phyloP scores from a whole-genome alignment of 2,113 vertebrate species.

The Scomber japonicus region DNA sequence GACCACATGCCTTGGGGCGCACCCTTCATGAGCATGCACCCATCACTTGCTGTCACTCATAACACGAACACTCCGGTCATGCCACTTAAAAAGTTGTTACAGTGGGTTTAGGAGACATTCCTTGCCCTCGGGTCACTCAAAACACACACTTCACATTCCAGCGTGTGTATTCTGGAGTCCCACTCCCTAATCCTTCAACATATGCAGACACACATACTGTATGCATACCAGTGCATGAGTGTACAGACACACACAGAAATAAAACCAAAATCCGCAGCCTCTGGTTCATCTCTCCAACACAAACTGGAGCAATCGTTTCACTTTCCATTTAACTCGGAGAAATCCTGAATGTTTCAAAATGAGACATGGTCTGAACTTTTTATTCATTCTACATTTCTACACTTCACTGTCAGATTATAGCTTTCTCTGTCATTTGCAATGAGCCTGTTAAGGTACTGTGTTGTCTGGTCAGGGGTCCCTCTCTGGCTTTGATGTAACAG shows the following conservation, averaged over 20 bases:
- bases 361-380: background rate
- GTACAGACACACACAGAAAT: conserved; percentile 19
- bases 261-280: conserved; percentile 8
- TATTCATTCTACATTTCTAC: background rate
- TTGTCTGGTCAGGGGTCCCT: conserved; percentile 46
- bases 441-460: conserved; percentile 41
- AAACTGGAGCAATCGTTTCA: conserved; percentile 42
- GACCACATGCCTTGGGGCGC: conserved; percentile 45
- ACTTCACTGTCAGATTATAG: conserved; percentile 11
- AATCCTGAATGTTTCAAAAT: conserved; percentile 16
- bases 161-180: conserved; percentile 75
- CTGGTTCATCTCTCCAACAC: conserved; percentile 5
- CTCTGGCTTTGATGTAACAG: conserved; percentile 72
- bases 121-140: conserved; percentile 55
- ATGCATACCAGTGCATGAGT: conserved; percentile 57
- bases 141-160: conserved; percentile 80
- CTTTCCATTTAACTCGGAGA: conserved; percentile 14
- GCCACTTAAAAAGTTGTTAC: conserved; percentile 62
- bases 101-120: conserved; percentile 73
- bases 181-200: conserved; percentile 76
- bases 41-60: conserved; percentile 77
- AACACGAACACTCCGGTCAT: conserved; percentile 42
- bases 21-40: conserved; percentile 50
- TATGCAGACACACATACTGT: conserved; percentile 65
- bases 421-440: conserved; percentile 1